A percentile compares a stretch with the other conserved stretches of the same genome.
Evolutionary conservation across 1,140 invertebrate genomes (phyloP).

Genomic region (Pogonognathellus flavescens): DNA sequence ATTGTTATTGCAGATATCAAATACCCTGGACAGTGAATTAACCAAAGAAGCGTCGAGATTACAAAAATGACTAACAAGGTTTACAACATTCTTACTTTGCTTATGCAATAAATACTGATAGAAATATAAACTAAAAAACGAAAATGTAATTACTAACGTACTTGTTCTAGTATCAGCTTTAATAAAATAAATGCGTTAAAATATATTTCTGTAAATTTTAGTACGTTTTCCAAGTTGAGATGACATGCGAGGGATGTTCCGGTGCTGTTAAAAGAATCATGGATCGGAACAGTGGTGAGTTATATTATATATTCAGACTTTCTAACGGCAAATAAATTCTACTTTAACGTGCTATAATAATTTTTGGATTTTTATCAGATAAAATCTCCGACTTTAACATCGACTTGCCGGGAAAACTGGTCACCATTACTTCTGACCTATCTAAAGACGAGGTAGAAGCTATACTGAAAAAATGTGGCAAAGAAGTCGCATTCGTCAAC

Average conservation of each 20-base stretch:
- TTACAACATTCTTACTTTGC: too few species aligned
- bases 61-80: too few species aligned
- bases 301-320: conserved; percentile 47
- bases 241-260: conserved; percentile 92
- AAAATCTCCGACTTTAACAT: conserved; percentile 69
- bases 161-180: too few species aligned
- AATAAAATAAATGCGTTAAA: not conserved
- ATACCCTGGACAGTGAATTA: too few species aligned
- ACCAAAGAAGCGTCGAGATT: too few species aligned
- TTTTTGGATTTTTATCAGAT: conserved; percentile 63
- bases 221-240: conserved; percentile 83
- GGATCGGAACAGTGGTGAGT: conserved; percentile 79
- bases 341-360: conserved; percentile 17
- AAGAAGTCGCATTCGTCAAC: conserved; percentile 67
- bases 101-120: too few species aligned
- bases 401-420: conserved; percentile 69
- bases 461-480: conserved; percentile 71
- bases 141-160: too few species aligned
- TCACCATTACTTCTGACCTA: conserved; percentile 69
- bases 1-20: too few species aligned
- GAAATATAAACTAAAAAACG: too few species aligned
- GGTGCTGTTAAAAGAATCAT: conserved; percentile 85
- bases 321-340: not conserved
- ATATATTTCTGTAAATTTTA: not conserved
- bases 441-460: conserved; percentile 69